phyloP scores from a whole-genome alignment of 2,888 invertebrate species.

The Holacanthella duospinosa region DNA sequence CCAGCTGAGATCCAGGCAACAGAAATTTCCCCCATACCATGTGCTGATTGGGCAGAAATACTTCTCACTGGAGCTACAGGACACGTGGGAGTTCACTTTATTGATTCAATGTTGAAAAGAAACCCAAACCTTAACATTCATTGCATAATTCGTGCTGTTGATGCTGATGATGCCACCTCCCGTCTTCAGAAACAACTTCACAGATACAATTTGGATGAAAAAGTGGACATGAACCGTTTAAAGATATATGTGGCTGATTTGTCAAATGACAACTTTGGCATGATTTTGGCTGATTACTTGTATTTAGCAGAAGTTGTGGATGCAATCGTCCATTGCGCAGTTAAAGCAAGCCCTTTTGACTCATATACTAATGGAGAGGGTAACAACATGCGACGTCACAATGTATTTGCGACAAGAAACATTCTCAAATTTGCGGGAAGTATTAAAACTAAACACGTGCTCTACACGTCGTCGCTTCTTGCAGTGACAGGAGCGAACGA shows the following conservation, averaged over 20 bases:
- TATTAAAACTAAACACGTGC: slow-evolving; percentile 22
- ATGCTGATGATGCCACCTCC: slow-evolving; percentile 10
- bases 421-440: slow-evolving; percentile 21
- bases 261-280: slow-evolving; percentile 10
- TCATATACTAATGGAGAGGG: slow-evolving; percentile 16
- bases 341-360: slow-evolving; percentile 27
- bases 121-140: slow-evolving; percentile 13
- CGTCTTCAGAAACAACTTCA: slow-evolving; percentile 7
- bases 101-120: slow-evolving; percentile 17
- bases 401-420: slow-evolving; percentile 25
- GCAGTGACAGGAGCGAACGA: slow-evolving; percentile 3
- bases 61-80: slow-evolving; percentile 29
- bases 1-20: not conserved
- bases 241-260: slow-evolving; percentile 14
- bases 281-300: slow-evolving; percentile 10
- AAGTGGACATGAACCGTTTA: not conserved
- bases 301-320: slow-evolving; percentile 14
- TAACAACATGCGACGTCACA: slow-evolving; percentile 16
- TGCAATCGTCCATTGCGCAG: slow-evolving; percentile 25
- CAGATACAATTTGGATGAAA: not conserved
- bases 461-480: slow-evolving; percentile 24
- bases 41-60: not conserved
- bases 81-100: slow-evolving; percentile 22
- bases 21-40: not conserved
- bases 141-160: slow-evolving; percentile 18